Conservation (phyloP, 2,888 invertebrate genomes). For the Phaedon cochleariae region DNA sequence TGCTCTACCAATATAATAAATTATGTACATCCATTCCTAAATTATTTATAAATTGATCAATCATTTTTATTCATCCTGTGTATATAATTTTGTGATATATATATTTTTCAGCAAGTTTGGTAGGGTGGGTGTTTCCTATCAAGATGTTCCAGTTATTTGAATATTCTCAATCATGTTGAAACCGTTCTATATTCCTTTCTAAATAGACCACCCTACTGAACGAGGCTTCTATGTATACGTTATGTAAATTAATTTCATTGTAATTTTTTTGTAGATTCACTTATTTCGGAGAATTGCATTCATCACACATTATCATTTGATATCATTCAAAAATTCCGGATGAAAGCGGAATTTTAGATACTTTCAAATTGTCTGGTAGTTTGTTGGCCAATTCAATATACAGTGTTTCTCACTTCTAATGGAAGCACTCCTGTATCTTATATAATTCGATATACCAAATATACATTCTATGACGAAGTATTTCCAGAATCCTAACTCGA, state of each 20-base stretch:
- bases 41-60: too few species aligned
- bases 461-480: too few species aligned
- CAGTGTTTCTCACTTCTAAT: too few species aligned
- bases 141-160: constrained; percentile 32
- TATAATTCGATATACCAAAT: too few species aligned
- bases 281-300: constrained; percentile 4
- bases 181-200: constrained; percentile 20
- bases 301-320: neutral
- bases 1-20: constrained; percentile 19
- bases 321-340: too few species aligned
- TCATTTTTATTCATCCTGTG: constrained; percentile 30
- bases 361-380: too few species aligned
- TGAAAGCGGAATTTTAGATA: too few species aligned
- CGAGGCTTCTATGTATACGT: constrained; percentile 29
- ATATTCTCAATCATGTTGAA: constrained; percentile 13
- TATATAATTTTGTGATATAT: constrained; percentile 35
- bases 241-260: constrained; percentile 21
- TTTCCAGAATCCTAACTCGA: too few species aligned
- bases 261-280: neutral
- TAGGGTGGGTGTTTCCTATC: constrained; percentile 59
- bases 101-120: constrained; percentile 57
- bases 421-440: too few species aligned
- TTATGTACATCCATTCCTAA: neutral
- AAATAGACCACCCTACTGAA: constrained; percentile 58
- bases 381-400: too few species aligned